phyloP scores from a whole-genome alignment of 2,888 invertebrate species.

The Microplitis manilae region DNA sequence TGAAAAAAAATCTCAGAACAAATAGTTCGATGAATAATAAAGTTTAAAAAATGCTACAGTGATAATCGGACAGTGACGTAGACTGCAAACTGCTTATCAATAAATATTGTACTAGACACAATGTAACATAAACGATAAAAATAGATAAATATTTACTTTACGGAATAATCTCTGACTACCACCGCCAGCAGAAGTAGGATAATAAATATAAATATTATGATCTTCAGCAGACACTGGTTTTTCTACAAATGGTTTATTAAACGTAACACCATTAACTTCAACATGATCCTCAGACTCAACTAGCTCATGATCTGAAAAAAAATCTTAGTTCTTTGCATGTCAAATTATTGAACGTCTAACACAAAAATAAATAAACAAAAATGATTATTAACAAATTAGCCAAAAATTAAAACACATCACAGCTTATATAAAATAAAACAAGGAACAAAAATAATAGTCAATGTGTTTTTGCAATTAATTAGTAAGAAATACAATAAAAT shows the following conservation, averaged over 20 bases:
- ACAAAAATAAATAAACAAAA: conserved; percentile 44
- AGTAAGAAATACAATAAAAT: conserved; percentile 8
- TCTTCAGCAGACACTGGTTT: conserved; percentile 99
- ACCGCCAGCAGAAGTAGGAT: conserved; percentile 98
- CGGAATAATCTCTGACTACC: conserved; percentile 98
- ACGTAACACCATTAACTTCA: conserved; percentile 94
- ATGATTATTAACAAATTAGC: neutral
- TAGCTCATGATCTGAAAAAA: conserved; percentile 84
- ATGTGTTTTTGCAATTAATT: neutral
- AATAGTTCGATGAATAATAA: no score
- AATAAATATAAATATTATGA: conserved; percentile 99
- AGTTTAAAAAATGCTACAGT: no score
- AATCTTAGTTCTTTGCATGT: conserved; percentile 60
- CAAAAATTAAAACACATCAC: neutral
- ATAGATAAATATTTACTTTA: conserved; percentile 78
- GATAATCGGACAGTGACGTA: no score
- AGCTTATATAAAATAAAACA: neutral
- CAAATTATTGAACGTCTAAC: conserved; percentile 57
- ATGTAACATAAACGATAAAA: neutral
- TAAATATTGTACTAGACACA: neutral
- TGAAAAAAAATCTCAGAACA: no score
- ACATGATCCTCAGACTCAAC: conserved; percentile 98
- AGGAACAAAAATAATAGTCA: neutral
- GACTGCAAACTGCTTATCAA: no score
- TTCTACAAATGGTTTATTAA: conserved; percentile 99